Evolutionary conservation across 2,888 invertebrate species (phyloP).

Genomic region (Abscondita cerata): DNA sequence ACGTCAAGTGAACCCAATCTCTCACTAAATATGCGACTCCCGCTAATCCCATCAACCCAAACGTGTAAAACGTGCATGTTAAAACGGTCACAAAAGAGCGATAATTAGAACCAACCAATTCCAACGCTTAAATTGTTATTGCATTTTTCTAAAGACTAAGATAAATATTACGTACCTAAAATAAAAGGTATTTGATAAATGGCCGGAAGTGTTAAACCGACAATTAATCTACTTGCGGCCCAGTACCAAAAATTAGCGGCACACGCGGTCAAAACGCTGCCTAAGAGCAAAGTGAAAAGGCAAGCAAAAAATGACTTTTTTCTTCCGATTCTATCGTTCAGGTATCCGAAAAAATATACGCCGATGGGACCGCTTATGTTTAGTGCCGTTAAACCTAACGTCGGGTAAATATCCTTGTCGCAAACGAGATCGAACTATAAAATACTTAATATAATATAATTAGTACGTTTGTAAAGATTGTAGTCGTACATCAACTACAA

Average conservation of each 20-base stretch:
- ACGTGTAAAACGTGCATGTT: slow-evolving; percentile 90
- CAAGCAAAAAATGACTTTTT: slow-evolving; percentile 87
- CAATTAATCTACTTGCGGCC: slow-evolving; percentile 79
- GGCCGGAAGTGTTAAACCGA: slow-evolving; percentile 91
- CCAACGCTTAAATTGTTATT: slow-evolving; percentile 72
- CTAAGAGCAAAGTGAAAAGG: slow-evolving; percentile 78
- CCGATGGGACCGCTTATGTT: slow-evolving; percentile 91
- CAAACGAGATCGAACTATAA: slow-evolving; percentile 93
- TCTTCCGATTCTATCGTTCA: slow-evolving; percentile 88
- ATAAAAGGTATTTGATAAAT: slow-evolving; percentile 95
- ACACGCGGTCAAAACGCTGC: slow-evolving; percentile 80
- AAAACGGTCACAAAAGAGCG: slow-evolving; percentile 91
- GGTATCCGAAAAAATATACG: slow-evolving; percentile 84
- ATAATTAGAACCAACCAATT: slow-evolving; percentile 89
- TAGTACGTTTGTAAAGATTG: too few species aligned
- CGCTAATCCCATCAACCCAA: slow-evolving; percentile 83
- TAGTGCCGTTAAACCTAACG: slow-evolving; percentile 82
- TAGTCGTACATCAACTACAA: slow-evolving; percentile 87
- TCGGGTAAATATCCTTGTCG: slow-evolving; percentile 85
- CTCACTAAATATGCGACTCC: slow-evolving; percentile 84
- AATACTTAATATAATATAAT: too few species aligned
- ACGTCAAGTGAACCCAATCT: slow-evolving; percentile 82
- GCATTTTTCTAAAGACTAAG: not conserved
- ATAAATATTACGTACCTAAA: slow-evolving; percentile 74
- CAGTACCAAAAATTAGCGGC: slow-evolving; percentile 84